Evolutionary conservation across 2,113 vertebrate species (phyloP).

Genomic region (Cichladusa arquata): DNA sequence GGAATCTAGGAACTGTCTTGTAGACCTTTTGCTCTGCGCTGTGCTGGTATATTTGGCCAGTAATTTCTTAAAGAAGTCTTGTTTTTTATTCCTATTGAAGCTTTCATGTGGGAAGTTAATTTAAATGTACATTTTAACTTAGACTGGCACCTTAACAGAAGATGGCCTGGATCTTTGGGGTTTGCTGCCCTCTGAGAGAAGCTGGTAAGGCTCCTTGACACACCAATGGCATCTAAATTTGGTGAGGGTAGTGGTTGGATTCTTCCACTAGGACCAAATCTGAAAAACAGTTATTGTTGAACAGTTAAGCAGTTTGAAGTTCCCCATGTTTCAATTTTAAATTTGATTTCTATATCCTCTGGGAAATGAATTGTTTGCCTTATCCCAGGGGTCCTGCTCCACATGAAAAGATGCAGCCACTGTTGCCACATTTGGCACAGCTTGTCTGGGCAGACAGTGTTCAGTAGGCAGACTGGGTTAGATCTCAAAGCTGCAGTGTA

Average conservation of each 20-base stretch:
- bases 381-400: neutral
- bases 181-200: constrained; percentile 67
- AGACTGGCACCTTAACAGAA: constrained; percentile 83
- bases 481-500: neutral
- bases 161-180: constrained; percentile 82
- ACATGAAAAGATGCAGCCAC: neutral
- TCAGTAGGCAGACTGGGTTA: neutral
- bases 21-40: neutral
- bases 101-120: constrained; percentile 1
- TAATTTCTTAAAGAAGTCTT: neutral
- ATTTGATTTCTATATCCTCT: neutral
- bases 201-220: constrained; percentile 57
- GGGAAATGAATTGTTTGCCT: neutral
- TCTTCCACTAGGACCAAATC: neutral
- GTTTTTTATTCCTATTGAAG: neutral
- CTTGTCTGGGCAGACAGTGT: neutral
- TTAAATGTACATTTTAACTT: constrained; percentile 46
- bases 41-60: neutral
- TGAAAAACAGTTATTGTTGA: neutral
- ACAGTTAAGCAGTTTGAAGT: neutral
- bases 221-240: neutral
- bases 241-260: neutral
- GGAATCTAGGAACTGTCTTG: neutral
- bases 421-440: neutral
- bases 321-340: neutral